Base-by-base conservation (phyloP, 2,888 invertebrate genomes). In the Heliconius cydno region DNA sequence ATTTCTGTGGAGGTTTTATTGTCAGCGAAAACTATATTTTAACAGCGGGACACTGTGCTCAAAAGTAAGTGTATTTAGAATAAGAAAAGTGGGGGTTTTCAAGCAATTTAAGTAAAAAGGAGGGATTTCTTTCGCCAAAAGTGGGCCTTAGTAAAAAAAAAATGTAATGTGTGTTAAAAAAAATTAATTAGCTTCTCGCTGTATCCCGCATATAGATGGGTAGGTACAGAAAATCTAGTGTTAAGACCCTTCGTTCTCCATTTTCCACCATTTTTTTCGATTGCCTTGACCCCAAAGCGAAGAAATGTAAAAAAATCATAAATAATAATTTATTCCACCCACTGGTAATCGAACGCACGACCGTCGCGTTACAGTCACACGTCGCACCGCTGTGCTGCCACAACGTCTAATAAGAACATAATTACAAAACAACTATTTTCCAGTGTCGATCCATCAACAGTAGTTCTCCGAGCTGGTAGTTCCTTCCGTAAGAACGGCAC, bases 21-120 rank as follows among this genome's bases (percentile, higher is more conserved):
- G 86, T 95, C 68, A 94, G 92, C 75, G 87, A 92, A 74, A 87
- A 89, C 25, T 94, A 92, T 81, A 92, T 95, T 22, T 46, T 94
- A n/a, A 95, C 95, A 0, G 95, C 95, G 0, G 95, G 88, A 0
- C 95, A 95, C 85, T 95, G 95, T 78, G 91, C 94, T 9, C 90
- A 91, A 79, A 85, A 93, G 95, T 95, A 88, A 86, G 92, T 82
- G 19, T 3, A 30, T 34, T 30, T 52, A 7, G 15, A 28, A n/a
- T n/a, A 28, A 38, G 2, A 10, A 15, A 22, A 22, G 9, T 3
- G 22, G 57, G 2, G 9, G 3, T 57, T 22, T 57, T 57, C 9
- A 5, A 15, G 15, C 15, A 7, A 22, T 57, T 57, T 34, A 6
- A 0, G 5, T 34, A 30, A 30, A 34, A 34, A 34, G 34, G 34